phyloP scores from a whole-genome alignment of 2,888 invertebrate species.

The Julus scandinavius region DNA sequence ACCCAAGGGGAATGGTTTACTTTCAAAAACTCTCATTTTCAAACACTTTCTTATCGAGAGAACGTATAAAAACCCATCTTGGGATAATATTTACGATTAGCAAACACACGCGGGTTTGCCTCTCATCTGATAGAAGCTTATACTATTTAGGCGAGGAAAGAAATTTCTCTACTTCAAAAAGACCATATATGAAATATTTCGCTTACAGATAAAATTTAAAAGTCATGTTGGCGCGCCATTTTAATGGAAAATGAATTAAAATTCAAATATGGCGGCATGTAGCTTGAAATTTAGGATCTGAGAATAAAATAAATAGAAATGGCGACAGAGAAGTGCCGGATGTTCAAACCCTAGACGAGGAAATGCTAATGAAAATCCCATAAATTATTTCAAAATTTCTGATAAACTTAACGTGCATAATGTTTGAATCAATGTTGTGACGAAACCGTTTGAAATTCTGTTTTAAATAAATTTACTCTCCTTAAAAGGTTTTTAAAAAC shows the following conservation, averaged over 20 bases:
- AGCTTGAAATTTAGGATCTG: not conserved
- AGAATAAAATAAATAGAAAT: not conserved
- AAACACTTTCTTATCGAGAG: constrained; percentile 26
- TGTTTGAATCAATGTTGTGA: no score
- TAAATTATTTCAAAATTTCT: not conserved
- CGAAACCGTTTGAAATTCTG: no score
- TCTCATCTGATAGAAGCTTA: constrained; percentile 6
- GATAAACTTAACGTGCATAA: no score
- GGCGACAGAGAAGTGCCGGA: not conserved
- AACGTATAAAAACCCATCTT: constrained; percentile 23
- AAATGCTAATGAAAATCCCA: not conserved
- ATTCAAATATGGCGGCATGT: not conserved
- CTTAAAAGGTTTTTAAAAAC: no score
- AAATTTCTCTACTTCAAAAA: not conserved
- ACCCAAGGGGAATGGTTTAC: not conserved
- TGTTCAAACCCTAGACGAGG: not conserved
- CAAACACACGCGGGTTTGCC: constrained; percentile 10
- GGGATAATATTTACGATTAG: constrained; percentile 32
- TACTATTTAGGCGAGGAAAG: not conserved
- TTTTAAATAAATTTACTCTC: no score
- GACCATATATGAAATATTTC: not conserved
- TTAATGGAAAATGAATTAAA: constrained; percentile 28
- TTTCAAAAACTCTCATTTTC: not conserved
- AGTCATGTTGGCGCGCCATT: not conserved
- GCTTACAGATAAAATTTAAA: not conserved